Conservation (phyloP, 2,113 vertebrate genomes). For the Channa argus region DNA sequence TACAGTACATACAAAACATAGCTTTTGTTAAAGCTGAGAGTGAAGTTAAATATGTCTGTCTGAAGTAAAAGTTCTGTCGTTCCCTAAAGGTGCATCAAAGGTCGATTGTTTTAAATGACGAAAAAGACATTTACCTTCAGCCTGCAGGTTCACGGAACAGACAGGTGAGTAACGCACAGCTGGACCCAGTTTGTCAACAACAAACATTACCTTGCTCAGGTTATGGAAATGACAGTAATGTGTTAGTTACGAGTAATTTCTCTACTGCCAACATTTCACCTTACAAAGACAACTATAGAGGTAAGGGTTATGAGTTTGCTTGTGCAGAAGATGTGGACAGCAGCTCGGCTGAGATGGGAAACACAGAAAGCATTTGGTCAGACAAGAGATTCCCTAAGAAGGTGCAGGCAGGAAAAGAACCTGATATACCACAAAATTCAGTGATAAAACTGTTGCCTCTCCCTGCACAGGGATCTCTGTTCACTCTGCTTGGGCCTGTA, state of each 20-base stretch:
- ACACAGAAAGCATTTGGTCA: conserved; percentile 13
- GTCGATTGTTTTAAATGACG: no score
- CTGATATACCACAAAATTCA: conserved; percentile 29
- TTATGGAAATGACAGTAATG: conserved; percentile 61
- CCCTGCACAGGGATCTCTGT: conserved; percentile 33
- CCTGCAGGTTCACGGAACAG: no score
- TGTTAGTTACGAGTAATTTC: conserved; percentile 21
- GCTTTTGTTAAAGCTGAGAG: conserved; percentile 85
- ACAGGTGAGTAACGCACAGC: no score
- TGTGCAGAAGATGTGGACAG: fast-evolving
- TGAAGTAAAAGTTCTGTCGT: conserved; percentile 80
- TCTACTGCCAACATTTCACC: no score
- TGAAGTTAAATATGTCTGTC: conserved; percentile 85
- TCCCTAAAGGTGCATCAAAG: neutral
- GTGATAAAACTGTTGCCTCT: conserved; percentile 47
- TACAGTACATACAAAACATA: conserved; percentile 84
- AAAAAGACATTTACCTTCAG: no score
- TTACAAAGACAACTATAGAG: neutral
- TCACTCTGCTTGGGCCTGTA: conserved; percentile 28
- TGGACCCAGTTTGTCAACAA: neutral
- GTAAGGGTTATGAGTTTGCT: neutral
- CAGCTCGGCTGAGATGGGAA: conserved; percentile 48
- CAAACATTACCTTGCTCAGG: conserved; percentile 53
- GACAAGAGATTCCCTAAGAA: neutral
- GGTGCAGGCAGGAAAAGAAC: fast-evolving